A percentile compares a stretch with the other conserved stretches of the same genome.
These are phyloP conservation scores for Pogonocherus hispidulus DNA, from an alignment of 2,888 invertebrate genomes.

Conservation along the genomic window DNA sequence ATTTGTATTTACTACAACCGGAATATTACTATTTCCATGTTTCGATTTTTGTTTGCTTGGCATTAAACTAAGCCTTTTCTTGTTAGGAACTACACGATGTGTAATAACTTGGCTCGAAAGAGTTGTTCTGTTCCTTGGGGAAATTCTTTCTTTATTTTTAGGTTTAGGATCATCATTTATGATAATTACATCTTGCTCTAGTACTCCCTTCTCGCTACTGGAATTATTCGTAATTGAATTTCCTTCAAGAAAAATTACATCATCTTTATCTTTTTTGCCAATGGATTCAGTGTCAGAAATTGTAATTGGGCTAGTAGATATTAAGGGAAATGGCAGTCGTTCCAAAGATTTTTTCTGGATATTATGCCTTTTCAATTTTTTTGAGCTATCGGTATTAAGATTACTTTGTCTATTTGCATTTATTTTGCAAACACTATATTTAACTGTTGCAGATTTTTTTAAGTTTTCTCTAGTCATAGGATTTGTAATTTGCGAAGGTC, in stretches of 20 bases:
- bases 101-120: neutral
- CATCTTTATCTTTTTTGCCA: conserved; percentile 11
- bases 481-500: conserved; percentile 21
- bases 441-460: neutral
- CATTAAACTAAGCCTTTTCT: too few species aligned
- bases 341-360: conserved; percentile 6
- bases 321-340: neutral
- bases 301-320: conserved; percentile 9
- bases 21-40: neutral
- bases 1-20: neutral
- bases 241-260: neutral
- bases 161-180: conserved; percentile 10
- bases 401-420: conserved; percentile 6
- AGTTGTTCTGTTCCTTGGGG: conserved; percentile 19
- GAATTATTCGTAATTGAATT: neutral
- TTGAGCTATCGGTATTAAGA: neutral
- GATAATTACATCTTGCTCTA: conserved; percentile 3
- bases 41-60: neutral
- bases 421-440: conserved; percentile 21
- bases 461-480: neutral
- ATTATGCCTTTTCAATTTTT: conserved; percentile 11
- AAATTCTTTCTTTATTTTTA: conserved; percentile 21
- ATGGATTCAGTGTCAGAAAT: conserved; percentile 15
- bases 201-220: neutral
- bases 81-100: too few species aligned